Evolutionary conservation across 2,797 vertebrate species (phyloP), one percentile per base, ranked within the genome.

Genomic region (Apodemus agrarius): DNA sequence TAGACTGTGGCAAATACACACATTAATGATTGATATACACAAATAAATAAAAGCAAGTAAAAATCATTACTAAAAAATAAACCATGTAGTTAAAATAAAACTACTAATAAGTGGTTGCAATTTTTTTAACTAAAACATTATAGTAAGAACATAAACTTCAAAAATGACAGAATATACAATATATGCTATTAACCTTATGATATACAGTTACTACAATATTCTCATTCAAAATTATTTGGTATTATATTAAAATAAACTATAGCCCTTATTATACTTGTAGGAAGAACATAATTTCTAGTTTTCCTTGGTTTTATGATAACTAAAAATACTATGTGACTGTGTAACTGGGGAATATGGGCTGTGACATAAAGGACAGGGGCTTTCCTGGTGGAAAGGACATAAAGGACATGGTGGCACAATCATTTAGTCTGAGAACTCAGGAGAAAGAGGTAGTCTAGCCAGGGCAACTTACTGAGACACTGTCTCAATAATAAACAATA

Each of bases 121-220:
- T 81, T 75, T 89, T 92, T 84, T 85, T 65, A 81, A 82, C 19
- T 94, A 88, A 92, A 92, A 85, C 76, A 91, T 94, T 92, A 88
- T 83, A 94, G 24, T 31, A 92, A 65, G 22, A 95, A 67, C 16
- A 90, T 16, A 4, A 89, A 92, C 74, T 95, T 96, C 61, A 85
- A 85, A 94, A 96, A 69, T 90, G 26, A 93, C 90, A 76, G n/a
- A 88, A 75, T 89, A 63, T 89, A 24, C 12, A 49, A 21, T 16
- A 85, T 74, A 90, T 89, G 89, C 49, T 59, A 2, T 72, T 76
- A 93, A 72, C 3, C 21, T 96, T 34, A 88, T 16, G 19, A 83
- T 10, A 49, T 5, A n/a, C 5, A 86, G 5, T 34, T 40, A 79
- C 86, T 89, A 78, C 79, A 72, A 65, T 85, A 78, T 61, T 85